Conservation (phyloP, 2,113 vertebrate species). For the Grus americana region DNA sequence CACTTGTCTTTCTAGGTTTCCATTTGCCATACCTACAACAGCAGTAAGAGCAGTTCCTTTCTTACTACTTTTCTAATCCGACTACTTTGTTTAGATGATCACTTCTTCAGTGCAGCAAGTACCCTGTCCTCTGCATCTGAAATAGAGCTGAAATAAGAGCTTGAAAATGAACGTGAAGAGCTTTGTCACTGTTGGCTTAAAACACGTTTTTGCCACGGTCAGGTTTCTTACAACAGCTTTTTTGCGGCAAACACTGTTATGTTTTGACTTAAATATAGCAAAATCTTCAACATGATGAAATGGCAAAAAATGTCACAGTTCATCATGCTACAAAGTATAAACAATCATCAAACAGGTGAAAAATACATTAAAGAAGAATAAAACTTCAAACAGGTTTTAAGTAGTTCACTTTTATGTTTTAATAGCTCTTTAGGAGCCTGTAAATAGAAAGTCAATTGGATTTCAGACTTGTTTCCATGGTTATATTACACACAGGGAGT, state of each 20-base stretch:
- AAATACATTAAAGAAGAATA: slow-evolving; percentile 67
- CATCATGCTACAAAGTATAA: slow-evolving; percentile 54
- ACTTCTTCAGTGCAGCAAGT: background rate
- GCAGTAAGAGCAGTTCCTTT: background rate
- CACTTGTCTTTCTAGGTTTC: background rate
- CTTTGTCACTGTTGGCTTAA: background rate
- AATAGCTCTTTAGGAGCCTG: slow-evolving; percentile 72
- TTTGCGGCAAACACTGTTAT: background rate
- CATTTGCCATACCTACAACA: background rate
- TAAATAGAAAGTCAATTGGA: slow-evolving; percentile 78
- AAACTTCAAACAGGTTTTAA: slow-evolving; percentile 69
- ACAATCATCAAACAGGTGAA: slow-evolving; percentile 65
- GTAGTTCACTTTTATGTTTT: slow-evolving; percentile 67
- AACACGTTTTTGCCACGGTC: background rate
- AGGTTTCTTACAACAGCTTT: background rate
- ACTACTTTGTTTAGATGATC: background rate
- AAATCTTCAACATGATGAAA: slow-evolving; percentile 26
- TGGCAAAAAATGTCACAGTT: slow-evolving; percentile 54
- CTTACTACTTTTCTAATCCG: background rate
- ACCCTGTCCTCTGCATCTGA: background rate
- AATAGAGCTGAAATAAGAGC: background rate
- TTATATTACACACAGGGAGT: slow-evolving; percentile 74
- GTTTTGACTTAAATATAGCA: slow-evolving; percentile 34
- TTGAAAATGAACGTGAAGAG: background rate
- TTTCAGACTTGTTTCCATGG: slow-evolving; percentile 76